A percentile compares a stretch with the other conserved stretches of the same genome.
These are phyloP conservation scores for Drosophila pectinifera DNA, from an alignment of 1,140 invertebrate species.

Conservation along the genomic window DNA sequence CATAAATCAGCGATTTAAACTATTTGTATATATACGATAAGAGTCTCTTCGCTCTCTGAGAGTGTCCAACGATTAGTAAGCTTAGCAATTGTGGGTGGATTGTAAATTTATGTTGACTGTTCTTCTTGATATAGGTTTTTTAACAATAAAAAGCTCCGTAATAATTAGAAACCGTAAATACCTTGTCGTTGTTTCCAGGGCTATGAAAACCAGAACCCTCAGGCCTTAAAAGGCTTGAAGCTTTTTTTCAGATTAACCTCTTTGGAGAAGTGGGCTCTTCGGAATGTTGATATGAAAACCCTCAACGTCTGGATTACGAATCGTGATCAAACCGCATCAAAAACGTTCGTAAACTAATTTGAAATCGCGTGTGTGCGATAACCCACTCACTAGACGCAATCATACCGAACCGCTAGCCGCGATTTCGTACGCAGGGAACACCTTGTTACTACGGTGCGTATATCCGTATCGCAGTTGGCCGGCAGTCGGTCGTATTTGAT, in stretches of 20 bases:
- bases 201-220: neutral
- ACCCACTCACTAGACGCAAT: constrained; percentile 1
- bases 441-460: constrained; percentile 3
- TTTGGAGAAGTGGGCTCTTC: neutral
- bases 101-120: constrained; percentile 30
- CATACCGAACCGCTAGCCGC: neutral
- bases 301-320: neutral
- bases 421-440: neutral
- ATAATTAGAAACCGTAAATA: neutral
- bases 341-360: neutral
- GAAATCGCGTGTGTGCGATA: constrained; percentile 15
- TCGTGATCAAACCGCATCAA: constrained; percentile 17
- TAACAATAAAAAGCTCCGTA: constrained; percentile 17
- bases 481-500: constrained; percentile 19
- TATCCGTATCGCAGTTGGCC: neutral
- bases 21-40: constrained; percentile 38
- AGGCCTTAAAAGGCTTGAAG: neutral
- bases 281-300: constrained; percentile 6
- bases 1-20: constrained; percentile 10
- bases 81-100: constrained; percentile 30
- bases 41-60: constrained; percentile 42
- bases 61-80: constrained; percentile 36
- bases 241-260: neutral
- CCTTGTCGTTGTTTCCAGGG: no score
- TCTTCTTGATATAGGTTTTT: constrained; percentile 28